Conservation (phyloP, 2,797 vertebrate genomes). For the Micropoecilia bifurca region DNA sequence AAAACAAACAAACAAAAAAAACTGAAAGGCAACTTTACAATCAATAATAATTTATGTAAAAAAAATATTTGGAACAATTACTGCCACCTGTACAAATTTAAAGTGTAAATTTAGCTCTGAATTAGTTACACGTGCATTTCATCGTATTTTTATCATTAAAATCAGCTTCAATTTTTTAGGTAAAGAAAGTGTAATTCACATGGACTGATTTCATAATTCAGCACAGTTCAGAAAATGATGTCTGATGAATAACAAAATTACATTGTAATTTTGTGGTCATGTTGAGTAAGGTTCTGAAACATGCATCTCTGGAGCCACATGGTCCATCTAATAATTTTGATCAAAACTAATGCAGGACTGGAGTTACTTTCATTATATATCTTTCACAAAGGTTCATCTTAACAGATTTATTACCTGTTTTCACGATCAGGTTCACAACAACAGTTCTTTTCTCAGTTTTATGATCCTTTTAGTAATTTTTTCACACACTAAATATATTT, state of each 20-base stretch:
- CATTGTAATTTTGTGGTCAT: background rate
- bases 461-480: background rate
- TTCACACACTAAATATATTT: background rate
- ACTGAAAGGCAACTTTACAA: background rate
- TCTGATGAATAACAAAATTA: background rate
- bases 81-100: background rate
- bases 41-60: background rate
- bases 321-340: background rate
- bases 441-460: background rate
- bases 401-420: background rate
- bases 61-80: background rate
- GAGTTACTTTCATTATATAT: background rate
- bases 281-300: background rate
- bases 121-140: background rate
- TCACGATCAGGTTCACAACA: background rate
- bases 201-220: background rate
- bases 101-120: background rate
- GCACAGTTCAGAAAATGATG: background rate
- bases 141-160: background rate
- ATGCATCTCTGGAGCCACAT: background rate
- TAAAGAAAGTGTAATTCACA: background rate
- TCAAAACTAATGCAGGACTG: background rate
- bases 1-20: no score
- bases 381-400: background rate
- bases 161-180: background rate